These are phyloP conservation scores for Linepithema humile DNA, from an alignment of 1,140 invertebrate species.

Conservation along the genomic window DNA sequence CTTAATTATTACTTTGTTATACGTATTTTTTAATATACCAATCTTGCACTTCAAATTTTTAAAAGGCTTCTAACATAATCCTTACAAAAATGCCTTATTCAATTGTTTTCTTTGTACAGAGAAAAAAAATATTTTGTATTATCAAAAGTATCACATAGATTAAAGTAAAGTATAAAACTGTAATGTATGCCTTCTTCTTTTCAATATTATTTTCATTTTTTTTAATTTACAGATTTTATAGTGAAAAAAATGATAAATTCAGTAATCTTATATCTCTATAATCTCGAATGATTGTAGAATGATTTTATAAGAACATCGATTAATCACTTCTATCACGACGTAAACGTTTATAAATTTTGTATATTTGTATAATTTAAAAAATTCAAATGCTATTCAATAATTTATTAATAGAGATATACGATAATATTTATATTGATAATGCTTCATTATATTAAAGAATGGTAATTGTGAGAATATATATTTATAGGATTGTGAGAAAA, in stretches of 20 bases:
- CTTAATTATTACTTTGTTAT: neutral
- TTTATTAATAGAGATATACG: too few relatives aligned
- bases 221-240: too few relatives aligned
- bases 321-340: neutral
- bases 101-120: too few relatives aligned
- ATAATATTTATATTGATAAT: too few relatives aligned
- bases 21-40: neutral
- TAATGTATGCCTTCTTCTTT: too few relatives aligned
- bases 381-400: neutral
- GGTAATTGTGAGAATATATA: neutral
- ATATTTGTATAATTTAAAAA: neutral
- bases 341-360: neutral
- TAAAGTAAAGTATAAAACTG: too few relatives aligned
- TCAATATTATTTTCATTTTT: too few relatives aligned
- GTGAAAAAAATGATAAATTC: too few relatives aligned
- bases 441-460: neutral
- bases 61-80: neutral
- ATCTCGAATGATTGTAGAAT: neutral
- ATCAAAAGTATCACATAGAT: too few relatives aligned
- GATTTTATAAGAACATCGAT: neutral
- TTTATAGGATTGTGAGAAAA: neutral
- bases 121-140: neutral
- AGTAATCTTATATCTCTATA: neutral
- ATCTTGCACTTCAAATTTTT: neutral
- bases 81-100: slow-evolving; percentile 15